Conservation (phyloP, 2,888 invertebrate genomes). For the Sturmia bella region DNA sequence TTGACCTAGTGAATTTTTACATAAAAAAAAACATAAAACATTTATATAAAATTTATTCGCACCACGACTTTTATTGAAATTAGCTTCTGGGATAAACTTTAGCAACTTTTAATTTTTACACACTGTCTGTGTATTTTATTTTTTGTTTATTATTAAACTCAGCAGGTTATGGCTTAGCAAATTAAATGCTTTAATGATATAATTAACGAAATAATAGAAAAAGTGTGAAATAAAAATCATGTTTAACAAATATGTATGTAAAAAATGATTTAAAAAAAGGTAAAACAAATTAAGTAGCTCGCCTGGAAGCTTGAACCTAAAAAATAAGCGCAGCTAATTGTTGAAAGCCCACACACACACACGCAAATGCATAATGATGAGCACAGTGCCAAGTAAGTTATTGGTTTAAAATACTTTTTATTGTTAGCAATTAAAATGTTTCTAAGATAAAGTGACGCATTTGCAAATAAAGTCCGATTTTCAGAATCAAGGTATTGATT, state of each 20-base stretch:
- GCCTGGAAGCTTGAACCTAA: slow-evolving; percentile 71
- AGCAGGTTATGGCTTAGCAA: slow-evolving; percentile 70
- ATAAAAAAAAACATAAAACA: background rate
- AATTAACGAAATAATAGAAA: slow-evolving; percentile 61
- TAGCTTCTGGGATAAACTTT: slow-evolving; percentile 63
- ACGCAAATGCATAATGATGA: slow-evolving; percentile 65
- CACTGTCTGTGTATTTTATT: slow-evolving; percentile 28
- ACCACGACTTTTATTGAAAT: slow-evolving; percentile 64
- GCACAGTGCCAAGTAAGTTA: background rate
- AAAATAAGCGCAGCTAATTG: slow-evolving; percentile 68
- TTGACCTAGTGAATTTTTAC: slow-evolving; percentile 44
- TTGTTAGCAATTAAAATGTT: slow-evolving; percentile 60
- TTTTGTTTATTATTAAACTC: slow-evolving; percentile 60
- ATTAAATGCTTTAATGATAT: slow-evolving; percentile 70
- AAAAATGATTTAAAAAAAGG: slow-evolving; percentile 49
- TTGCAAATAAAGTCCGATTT: slow-evolving; percentile 37
- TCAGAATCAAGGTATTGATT: slow-evolving; percentile 11
- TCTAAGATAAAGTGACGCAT: slow-evolving; percentile 15
- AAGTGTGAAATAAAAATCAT: slow-evolving; percentile 47
- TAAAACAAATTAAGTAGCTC: slow-evolving; percentile 71
- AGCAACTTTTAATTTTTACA: slow-evolving; percentile 49
- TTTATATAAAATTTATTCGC: slow-evolving; percentile 37
- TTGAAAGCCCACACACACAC: slow-evolving; percentile 75
- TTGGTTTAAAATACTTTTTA: slow-evolving; percentile 7
- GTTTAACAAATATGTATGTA: slow-evolving; percentile 65